Conservation (phyloP, 1,140 invertebrate genomes). For the Acyrthosiphon pisum region DNA sequence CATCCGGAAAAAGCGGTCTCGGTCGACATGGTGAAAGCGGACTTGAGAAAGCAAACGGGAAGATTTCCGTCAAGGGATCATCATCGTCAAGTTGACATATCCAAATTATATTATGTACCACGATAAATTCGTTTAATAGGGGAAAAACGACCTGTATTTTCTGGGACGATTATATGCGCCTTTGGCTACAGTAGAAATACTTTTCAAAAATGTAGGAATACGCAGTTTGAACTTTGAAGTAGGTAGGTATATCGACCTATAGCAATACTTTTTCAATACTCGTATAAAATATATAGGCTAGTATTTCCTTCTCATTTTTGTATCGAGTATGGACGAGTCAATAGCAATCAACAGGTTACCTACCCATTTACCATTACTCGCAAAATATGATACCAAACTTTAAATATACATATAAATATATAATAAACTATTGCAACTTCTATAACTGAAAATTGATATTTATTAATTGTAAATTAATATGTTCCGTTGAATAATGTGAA, state of each 20-base stretch:
- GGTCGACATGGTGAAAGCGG: constrained; percentile 11
- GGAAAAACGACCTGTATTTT: not conserved
- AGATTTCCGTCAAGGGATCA: not conserved
- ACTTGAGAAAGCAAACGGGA: not conserved
- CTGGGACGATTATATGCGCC: not conserved
- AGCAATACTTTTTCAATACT: not conserved
- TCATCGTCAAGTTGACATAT: not conserved
- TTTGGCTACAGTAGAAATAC: not conserved
- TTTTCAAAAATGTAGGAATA: not conserved
- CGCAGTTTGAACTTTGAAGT: too few species aligned
- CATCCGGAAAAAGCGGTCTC: constrained; percentile 33
- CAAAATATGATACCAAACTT: not conserved
- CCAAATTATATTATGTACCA: not conserved
- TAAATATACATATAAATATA: not conserved
- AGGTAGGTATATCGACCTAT: too few species aligned
- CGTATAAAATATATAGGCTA: not conserved
- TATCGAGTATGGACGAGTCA: not conserved
- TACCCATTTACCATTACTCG: not conserved
- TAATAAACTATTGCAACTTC: not conserved
- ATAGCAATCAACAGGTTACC: too few species aligned
- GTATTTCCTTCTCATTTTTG: not conserved
- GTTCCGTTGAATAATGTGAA: not conserved
- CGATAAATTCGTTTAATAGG: not conserved
- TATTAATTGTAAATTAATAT: not conserved
- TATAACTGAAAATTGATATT: not conserved